Percentiles rank a stretch among this genome's conserved stretches.
These are phyloP conservation scores for Sparidentex hasta DNA, from an alignment of 2,797 vertebrate genomes.

Conservation along the genomic window DNA sequence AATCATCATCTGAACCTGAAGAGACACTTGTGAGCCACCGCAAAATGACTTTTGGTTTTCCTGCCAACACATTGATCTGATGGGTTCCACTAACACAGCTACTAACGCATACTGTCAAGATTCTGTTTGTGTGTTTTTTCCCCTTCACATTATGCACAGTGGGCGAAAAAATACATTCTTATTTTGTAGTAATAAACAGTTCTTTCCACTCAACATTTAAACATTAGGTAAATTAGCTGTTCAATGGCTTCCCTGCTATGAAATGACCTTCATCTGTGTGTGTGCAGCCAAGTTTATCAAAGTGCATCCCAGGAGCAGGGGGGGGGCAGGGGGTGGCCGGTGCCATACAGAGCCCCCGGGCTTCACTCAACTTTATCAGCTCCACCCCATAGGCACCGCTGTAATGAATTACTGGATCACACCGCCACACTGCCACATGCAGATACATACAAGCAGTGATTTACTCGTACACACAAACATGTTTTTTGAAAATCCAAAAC, in stretches of 20 bases:
- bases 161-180: background rate
- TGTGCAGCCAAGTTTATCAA: slow-evolving; percentile 52
- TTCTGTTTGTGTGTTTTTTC: background rate
- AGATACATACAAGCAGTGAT: slow-evolving; percentile 31
- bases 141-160: background rate
- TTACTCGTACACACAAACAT: slow-evolving; percentile 59
- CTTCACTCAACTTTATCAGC: slow-evolving; percentile 67
- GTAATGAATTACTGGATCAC: slow-evolving; percentile 67
- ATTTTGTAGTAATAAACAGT: background rate
- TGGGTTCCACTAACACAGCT: slow-evolving; percentile 11
- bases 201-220: slow-evolving; percentile 5
- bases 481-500: slow-evolving; percentile 68
- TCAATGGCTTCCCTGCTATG: slow-evolving; percentile 29
- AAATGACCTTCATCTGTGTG: slow-evolving; percentile 56
- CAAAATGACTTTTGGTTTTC: slow-evolving; percentile 21
- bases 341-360: slow-evolving; percentile 57
- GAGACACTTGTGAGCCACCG: slow-evolving; percentile 46
- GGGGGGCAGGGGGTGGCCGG: slow-evolving; percentile 24
- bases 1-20: slow-evolving; percentile 52
- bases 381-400: slow-evolving; percentile 58
- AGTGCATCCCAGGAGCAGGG: slow-evolving; percentile 44
- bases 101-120: slow-evolving; percentile 8
- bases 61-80: slow-evolving; percentile 35
- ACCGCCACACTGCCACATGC: slow-evolving; percentile 40
- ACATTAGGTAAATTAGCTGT: slow-evolving; percentile 36